Base-by-base conservation (phyloP, 1,140 invertebrate species). In the Tribolium castaneum region DNA sequence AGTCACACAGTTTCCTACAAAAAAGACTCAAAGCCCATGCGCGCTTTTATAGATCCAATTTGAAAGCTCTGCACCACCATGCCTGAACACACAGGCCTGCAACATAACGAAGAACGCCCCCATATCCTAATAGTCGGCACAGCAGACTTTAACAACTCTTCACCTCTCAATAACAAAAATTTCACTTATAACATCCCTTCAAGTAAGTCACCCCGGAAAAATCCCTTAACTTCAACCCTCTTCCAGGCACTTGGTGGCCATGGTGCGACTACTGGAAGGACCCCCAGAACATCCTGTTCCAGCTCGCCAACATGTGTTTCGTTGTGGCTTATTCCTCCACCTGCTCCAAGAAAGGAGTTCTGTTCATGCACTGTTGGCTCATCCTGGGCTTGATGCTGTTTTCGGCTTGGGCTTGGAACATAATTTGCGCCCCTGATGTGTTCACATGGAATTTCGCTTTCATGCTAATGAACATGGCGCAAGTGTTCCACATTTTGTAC, bases 381-480 rank as follows among this genome's bases (percentile, higher is more conserved):
- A 94, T 95, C 71, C 87, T 94, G 66, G 94, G 93, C 39, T 95
- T 95, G 83, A 90, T 96, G 87, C 85, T 97, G 79, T 91, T 95
- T 81, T 95, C 93, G 2, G 92, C 94, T 25, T 97, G 96, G 96
- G 93, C 95, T 6, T 97, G 95, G 95, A 94, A 95, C 79, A 91
- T 96, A 1, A 93, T 96, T 45, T 97, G 95, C 84, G 94, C 95
- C 1, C 94, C 95, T 0, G 95, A 96, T 84, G 92, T 96, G 9
- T 96, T 97, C 86, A 94, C 93, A 0, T 97, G 95, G 95, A 96
- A 96, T 84, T 95, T 97, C 81, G 91, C 91, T 35, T 96, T 96
- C 84, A 91, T 95, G 78, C 86, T 96, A n/a, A 88, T 97, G 74
- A 97, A 97, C 84, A 90, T 95, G 76, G 91, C 92, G 0, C 96